These are phyloP conservation scores for Heterocephalus glaber DNA, from an alignment of 2,113 vertebrate species.

Conservation along the genomic window DNA sequence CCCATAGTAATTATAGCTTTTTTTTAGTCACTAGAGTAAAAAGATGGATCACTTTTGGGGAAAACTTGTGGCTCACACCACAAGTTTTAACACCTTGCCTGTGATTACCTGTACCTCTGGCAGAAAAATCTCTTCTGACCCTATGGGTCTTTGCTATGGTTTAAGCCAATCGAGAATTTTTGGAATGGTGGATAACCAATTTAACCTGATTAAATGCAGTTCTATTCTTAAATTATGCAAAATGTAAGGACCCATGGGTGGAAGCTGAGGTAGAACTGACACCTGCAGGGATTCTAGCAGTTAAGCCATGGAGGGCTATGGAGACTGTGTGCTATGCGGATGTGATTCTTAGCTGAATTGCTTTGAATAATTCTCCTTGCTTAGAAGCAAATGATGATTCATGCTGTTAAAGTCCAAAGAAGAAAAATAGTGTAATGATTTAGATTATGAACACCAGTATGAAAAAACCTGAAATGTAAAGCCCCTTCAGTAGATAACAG, in stretches of 20 bases:
- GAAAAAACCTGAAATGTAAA: slow-evolving; percentile 80
- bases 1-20: slow-evolving; percentile 46
- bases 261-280: slow-evolving; percentile 67
- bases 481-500: slow-evolving; percentile 88
- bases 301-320: slow-evolving; percentile 67
- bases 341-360: slow-evolving; percentile 76
- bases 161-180: slow-evolving; percentile 67
- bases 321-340: slow-evolving; percentile 69
- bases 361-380: slow-evolving; percentile 80
- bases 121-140: slow-evolving; percentile 68
- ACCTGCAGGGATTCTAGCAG: slow-evolving; percentile 62
- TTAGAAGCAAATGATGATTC: slow-evolving; percentile 83
- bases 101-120: slow-evolving; percentile 46
- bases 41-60: slow-evolving; percentile 42
- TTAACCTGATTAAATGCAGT: slow-evolving; percentile 81
- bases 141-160: slow-evolving; percentile 53
- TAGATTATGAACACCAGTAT: slow-evolving; percentile 81
- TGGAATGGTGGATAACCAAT: slow-evolving; percentile 77
- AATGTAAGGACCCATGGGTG: slow-evolving; percentile 62
- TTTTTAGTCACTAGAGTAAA: neutral
- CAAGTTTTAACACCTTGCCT: slow-evolving; percentile 57
- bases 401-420: slow-evolving; percentile 77
- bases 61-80: neutral
- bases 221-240: slow-evolving; percentile 80
- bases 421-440: slow-evolving; percentile 84